Percentiles rank a stretch among this genome's conserved stretches.
phyloP scores from a whole-genome alignment of 2,113 vertebrate genomes.

The Phalacrocorax brasilianus region DNA sequence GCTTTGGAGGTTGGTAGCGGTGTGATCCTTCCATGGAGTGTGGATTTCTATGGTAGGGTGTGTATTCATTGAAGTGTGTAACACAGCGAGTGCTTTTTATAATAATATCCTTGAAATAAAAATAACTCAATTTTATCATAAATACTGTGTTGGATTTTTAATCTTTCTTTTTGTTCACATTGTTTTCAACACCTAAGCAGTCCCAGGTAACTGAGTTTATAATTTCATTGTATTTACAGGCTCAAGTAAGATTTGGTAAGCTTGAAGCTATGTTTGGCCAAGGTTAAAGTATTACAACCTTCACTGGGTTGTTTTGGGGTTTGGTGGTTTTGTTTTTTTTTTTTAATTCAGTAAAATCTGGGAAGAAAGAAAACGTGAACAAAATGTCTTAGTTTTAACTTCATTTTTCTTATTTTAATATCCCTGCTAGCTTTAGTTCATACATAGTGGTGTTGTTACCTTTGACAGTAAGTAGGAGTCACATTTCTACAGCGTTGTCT shows the following conservation, averaged over 20 bases:
- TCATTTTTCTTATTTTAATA: not conserved
- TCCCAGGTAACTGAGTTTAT: too few relatives aligned
- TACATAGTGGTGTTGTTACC: not conserved
- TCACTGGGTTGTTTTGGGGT: not conserved
- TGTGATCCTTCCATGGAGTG: not conserved
- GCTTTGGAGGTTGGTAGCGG: not conserved
- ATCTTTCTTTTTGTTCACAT: not conserved
- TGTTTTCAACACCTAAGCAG: not conserved
- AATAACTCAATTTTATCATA: not conserved
- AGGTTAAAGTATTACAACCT: not conserved
- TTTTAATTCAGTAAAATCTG: not conserved
- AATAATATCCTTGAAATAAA: not conserved
- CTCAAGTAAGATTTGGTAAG: not conserved
- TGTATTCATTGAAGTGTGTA: not conserved
- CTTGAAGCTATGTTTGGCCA: not conserved
- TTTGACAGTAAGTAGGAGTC: not conserved
- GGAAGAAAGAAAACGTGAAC: not conserved
- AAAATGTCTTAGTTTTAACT: not conserved
- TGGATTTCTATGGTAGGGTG: rapidly evolving
- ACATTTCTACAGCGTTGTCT: not conserved
- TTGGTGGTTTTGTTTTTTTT: not conserved
- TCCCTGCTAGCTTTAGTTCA: not conserved
- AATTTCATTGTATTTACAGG: not conserved
- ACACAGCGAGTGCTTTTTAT: not conserved
- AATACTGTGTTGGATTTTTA: not conserved